These are phyloP conservation scores for Archocentrus centrarchus DNA, from an alignment of 2,113 vertebrate genomes.

Conservation along the genomic window DNA sequence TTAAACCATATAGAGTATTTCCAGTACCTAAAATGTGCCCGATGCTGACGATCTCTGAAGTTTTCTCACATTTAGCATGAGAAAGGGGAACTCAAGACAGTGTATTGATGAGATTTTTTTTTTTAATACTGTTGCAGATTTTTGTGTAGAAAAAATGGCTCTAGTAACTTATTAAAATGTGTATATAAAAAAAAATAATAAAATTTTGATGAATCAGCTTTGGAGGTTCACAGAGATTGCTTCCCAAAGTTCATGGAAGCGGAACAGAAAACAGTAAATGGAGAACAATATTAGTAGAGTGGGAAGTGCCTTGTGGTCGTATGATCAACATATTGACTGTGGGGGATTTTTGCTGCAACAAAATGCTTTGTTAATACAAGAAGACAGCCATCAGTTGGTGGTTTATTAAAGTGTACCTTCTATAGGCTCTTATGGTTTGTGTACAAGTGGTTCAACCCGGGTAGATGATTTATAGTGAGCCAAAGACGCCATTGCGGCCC, in stretches of 20 bases:
- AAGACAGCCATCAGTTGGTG: not conserved
- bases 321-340: conserved; percentile 36
- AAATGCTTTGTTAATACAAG: not conserved
- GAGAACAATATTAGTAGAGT: conserved; percentile 37
- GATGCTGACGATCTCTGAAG: not conserved
- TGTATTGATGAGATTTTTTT: not conserved
- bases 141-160: not conserved
- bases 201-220: not conserved
- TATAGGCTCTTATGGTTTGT: conserved; percentile 5
- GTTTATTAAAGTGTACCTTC: conserved; percentile 5
- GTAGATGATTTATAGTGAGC: conserved; percentile 30
- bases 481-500: not conserved
- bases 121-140: not conserved
- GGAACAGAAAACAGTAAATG: conserved; percentile 33
- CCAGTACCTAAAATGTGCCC: not conserved
- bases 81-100: not conserved
- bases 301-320: conserved; percentile 55
- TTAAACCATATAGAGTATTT: not conserved
- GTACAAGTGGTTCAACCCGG: not conserved
- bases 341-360: conserved; percentile 30
- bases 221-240: not conserved
- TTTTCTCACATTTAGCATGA: not conserved
- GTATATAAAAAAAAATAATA: not conserved
- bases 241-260: conserved; percentile 26
- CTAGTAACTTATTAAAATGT: not conserved